Percentiles rank a stretch among this genome's conserved stretches.
Evolutionary conservation across 2,797 vertebrate genomes (phyloP).

Genomic region (Coregonus ussuriensis): DNA sequence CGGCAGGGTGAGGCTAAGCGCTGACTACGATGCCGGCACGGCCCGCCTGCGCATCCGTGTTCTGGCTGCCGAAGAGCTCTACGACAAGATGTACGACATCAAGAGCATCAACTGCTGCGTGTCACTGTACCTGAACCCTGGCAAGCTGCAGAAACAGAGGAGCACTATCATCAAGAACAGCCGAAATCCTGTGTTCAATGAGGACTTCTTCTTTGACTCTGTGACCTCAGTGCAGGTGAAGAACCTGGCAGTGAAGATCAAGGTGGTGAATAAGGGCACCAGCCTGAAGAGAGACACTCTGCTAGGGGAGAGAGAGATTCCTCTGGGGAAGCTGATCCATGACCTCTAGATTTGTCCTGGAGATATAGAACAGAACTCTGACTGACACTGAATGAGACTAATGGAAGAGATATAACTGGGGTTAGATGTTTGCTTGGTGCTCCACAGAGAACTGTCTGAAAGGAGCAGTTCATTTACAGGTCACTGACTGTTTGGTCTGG

Average conservation of each 20-base stretch:
- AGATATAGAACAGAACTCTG: conserved; percentile 18
- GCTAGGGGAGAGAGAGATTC: conserved; percentile 90
- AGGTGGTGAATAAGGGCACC: conserved; percentile 97
- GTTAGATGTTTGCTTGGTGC: conserved; percentile 5
- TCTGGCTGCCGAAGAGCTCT: conserved; percentile 87
- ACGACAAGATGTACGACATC: conserved; percentile 83
- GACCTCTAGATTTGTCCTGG: conserved; percentile 61
- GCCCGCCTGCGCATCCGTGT: conserved; percentile 87
- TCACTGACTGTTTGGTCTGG: conserved; percentile 32
- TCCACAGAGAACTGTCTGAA: conserved; percentile 43
- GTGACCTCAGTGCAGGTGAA: conserved; percentile 82
- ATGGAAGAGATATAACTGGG: neutral
- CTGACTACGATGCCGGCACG: conserved; percentile 84
- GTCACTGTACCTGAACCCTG: conserved; percentile 89
- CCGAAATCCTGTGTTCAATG: conserved; percentile 93
- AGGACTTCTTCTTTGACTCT: conserved; percentile 98
- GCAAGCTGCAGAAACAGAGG: conserved; percentile 94
- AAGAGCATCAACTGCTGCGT: conserved; percentile 97
- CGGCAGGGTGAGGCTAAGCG: conserved; percentile 83
- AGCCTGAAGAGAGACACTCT: conserved; percentile 93
- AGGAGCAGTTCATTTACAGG: conserved; percentile 10
- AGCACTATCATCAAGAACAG: conserved; percentile 99
- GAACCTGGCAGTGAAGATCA: conserved; percentile 90
- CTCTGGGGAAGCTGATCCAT: conserved; percentile 83
- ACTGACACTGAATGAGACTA: conserved; percentile 8